A percentile compares a stretch with the other conserved stretches of the same genome.
phyloP scores from a whole-genome alignment of 2,888 invertebrate species.

The Ellobium chinense region DNA sequence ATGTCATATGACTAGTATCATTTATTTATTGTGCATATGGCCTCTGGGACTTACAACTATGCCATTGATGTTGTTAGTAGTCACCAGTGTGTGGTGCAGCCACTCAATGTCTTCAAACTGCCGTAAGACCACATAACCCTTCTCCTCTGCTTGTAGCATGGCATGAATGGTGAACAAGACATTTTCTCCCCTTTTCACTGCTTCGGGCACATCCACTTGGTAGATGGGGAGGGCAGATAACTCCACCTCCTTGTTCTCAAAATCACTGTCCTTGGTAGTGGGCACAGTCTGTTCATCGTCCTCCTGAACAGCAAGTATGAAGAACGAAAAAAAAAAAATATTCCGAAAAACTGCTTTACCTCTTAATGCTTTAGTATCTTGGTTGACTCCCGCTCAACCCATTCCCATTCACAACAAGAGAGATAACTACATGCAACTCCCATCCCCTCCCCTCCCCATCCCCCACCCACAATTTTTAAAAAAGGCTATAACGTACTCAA shows the following conservation, averaged over 20 bases:
- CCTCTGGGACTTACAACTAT: conserved; percentile 78
- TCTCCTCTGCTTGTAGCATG: conserved; percentile 36
- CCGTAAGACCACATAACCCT: conserved; percentile 59
- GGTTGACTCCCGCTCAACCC: too few relatives aligned
- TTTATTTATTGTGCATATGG: too few relatives aligned
- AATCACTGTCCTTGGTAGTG: conserved; percentile 1
- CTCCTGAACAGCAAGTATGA: too few relatives aligned
- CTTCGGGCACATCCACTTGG: conserved; percentile 64
- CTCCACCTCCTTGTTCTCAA: conserved; percentile 7
- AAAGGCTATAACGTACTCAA: too few relatives aligned
- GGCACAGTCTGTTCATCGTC: conserved; percentile 44
- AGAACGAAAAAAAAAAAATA: too few relatives aligned
- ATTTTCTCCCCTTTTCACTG: conserved; percentile 70
- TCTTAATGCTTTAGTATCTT: too few relatives aligned
- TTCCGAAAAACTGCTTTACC: too few relatives aligned
- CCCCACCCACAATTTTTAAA: too few relatives aligned
- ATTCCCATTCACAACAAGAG: too few relatives aligned
- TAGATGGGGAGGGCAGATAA: conserved; percentile 55
- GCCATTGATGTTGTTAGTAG: conserved; percentile 75
- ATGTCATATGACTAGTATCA: too few relatives aligned
- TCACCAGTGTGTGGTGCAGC: conserved; percentile 79
- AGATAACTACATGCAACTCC: too few relatives aligned
- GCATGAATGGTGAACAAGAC: conserved; percentile 69
- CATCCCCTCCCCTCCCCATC: too few relatives aligned
- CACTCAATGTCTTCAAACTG: conserved; percentile 80